Conservation (phyloP, 2,797 vertebrate species). For the Nyctalus aviator region DNA sequence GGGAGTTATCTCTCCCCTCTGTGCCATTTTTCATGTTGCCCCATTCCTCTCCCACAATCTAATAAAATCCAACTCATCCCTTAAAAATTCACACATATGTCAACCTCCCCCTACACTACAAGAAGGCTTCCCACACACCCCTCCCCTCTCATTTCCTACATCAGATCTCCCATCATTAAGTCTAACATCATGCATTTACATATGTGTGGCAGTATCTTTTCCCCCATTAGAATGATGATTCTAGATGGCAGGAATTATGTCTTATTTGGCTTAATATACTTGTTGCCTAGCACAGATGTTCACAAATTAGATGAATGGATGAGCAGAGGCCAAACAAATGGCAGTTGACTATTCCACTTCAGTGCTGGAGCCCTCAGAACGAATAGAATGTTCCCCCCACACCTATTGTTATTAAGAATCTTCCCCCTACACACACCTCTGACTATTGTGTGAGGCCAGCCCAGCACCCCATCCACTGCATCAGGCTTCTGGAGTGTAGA, state of each 20-base stretch:
- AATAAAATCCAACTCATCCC: not conserved
- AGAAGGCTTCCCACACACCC: not conserved
- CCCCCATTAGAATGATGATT: not conserved
- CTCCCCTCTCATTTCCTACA: not conserved
- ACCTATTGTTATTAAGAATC: not conserved
- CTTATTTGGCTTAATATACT: not conserved
- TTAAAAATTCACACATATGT: not conserved
- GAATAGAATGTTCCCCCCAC: not conserved
- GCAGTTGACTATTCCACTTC: not conserved
- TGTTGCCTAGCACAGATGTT: not conserved
- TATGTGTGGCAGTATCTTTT: not conserved
- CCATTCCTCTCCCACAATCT: not conserved
- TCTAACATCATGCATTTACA: not conserved
- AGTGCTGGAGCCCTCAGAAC: not conserved
- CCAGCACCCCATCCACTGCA: not conserved
- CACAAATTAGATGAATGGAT: not conserved
- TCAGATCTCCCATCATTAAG: not conserved
- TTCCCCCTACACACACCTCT: not conserved
- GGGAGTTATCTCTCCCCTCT: not conserved
- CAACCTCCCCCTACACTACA: not conserved
- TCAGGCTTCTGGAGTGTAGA: accelerated
- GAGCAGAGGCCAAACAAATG: not conserved
- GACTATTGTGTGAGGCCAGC: not conserved
- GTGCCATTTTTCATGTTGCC: not conserved
- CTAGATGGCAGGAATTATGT: not conserved